These are phyloP conservation scores for Ictidomys tridecemlineatus DNA, from an alignment of 2,113 vertebrate species.

Conservation along the genomic window DNA sequence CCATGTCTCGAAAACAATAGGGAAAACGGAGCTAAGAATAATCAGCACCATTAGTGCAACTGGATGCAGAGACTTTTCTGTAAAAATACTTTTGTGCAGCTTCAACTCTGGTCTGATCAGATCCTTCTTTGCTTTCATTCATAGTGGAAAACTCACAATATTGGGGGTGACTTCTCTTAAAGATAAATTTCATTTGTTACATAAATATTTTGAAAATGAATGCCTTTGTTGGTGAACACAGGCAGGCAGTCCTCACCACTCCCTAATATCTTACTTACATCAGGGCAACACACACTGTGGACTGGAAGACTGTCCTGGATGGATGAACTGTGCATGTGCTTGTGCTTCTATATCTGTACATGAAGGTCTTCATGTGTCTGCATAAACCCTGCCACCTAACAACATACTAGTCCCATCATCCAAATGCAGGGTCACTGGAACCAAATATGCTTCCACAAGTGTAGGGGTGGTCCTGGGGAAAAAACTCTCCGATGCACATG, in stretches of 20 bases:
- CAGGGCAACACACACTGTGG: neutral
- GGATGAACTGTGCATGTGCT: neutral
- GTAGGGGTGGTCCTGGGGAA: neutral
- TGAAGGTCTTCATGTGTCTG: neutral
- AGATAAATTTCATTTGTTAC: neutral
- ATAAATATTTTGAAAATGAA: neutral
- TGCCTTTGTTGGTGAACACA: neutral
- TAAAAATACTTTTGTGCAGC: neutral
- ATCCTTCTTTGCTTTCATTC: neutral
- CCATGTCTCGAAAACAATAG: neutral
- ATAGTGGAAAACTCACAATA: neutral
- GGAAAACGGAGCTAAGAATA: neutral
- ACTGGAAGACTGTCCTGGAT: neutral
- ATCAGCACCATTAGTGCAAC: neutral
- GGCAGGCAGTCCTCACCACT: neutral
- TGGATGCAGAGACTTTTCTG: neutral
- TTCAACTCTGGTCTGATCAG: neutral
- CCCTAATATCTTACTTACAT: neutral
- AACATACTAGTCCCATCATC: neutral
- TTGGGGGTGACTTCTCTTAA: neutral
- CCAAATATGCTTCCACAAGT: neutral
- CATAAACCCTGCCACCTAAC: neutral
- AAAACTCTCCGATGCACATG: neutral
- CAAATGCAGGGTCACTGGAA: neutral
- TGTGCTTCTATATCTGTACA: neutral